Conservation (phyloP, 2,113 vertebrate genomes). For the Mormoops blainvillei region DNA sequence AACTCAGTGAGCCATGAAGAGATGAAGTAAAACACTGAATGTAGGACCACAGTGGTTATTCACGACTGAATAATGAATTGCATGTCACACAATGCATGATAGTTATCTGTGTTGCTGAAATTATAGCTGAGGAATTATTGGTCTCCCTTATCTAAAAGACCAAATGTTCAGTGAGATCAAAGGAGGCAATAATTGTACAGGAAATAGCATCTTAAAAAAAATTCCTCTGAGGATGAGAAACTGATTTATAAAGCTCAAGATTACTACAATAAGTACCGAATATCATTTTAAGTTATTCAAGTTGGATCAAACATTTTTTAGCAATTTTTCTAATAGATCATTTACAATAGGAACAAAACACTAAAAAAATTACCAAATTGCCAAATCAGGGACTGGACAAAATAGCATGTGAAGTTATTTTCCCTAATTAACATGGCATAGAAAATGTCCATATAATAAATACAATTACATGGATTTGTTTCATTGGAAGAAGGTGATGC, state of each 20-base stretch:
- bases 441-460: neutral
- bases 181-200: slow-evolving; percentile 79
- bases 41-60: slow-evolving; percentile 64
- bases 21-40: slow-evolving; percentile 75
- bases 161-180: slow-evolving; percentile 79
- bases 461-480: neutral
- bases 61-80: slow-evolving; percentile 72
- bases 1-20: slow-evolving; percentile 55
- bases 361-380: neutral
- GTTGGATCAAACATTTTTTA: slow-evolving; percentile 26
- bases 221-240: slow-evolving; percentile 68
- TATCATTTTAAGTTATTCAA: slow-evolving; percentile 31
- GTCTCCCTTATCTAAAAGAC: slow-evolving; percentile 76
- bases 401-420: neutral
- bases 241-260: slow-evolving; percentile 75
- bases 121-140: slow-evolving; percentile 79
- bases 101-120: slow-evolving; percentile 77
- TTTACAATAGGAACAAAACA: slow-evolving; percentile 15
- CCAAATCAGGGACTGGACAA: neutral
- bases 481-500: neutral
- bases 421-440: neutral
- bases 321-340: neutral
- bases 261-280: neutral
- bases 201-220: slow-evolving; percentile 76
- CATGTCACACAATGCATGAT: slow-evolving; percentile 71